Conservation (phyloP, 2,888 invertebrate genomes). For the Branchipolynoe longqiensis region DNA sequence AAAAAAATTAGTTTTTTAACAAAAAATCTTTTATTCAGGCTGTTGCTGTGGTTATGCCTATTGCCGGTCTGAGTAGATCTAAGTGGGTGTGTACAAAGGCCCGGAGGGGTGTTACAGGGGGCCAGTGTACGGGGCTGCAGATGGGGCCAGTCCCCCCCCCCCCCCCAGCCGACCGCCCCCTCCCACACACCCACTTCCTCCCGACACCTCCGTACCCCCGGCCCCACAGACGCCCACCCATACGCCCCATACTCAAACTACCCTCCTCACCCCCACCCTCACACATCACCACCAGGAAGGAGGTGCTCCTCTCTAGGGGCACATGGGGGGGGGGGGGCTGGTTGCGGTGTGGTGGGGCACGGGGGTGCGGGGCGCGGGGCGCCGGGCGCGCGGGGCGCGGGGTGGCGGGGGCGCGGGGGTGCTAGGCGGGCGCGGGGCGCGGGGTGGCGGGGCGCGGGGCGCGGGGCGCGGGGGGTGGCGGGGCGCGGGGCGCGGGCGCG, state of each 20-base stretch:
- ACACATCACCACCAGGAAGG: too few relatives aligned
- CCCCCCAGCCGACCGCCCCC: background rate
- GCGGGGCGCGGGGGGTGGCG: background rate
- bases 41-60: background rate
- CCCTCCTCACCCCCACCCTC: too few relatives aligned
- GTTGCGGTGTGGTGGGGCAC: too few relatives aligned
- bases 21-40: background rate
- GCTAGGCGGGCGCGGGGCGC: background rate
- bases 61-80: conserved; percentile 5
- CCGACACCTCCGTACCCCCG: background rate
- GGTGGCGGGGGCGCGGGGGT: conserved; percentile 11
- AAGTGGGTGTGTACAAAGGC: conserved; percentile 6
- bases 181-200: background rate
- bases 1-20: background rate
- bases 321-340: too few relatives aligned
- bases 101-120: background rate
- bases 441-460: background rate
- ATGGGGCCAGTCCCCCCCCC: background rate
- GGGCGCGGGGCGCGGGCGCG: background rate
- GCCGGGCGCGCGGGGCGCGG: background rate
- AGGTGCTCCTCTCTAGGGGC: too few relatives aligned
- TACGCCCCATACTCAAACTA: too few relatives aligned
- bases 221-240: background rate
- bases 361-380: background rate
- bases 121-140: conserved; percentile 5